Percentiles rank a stretch among this genome's conserved stretches.
phyloP scores from a whole-genome alignment of 2,797 vertebrate species.

The Jordanella pulchra region DNA sequence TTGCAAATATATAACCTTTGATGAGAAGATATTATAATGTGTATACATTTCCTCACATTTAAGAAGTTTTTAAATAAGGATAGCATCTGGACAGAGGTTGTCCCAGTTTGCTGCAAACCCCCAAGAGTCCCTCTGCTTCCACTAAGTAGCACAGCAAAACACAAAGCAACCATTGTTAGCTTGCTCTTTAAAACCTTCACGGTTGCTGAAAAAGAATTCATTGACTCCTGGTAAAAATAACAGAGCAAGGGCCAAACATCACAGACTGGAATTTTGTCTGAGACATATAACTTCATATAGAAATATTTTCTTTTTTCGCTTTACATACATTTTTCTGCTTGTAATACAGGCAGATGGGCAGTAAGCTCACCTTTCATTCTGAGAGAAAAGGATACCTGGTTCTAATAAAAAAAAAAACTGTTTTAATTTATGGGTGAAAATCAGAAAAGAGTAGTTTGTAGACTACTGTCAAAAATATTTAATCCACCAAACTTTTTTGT shows the following conservation, averaged over 20 bases:
- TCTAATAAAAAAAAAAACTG: no score
- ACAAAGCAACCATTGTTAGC: constrained; percentile 79
- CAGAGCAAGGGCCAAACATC: constrained; percentile 76
- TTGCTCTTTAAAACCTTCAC: constrained; percentile 72
- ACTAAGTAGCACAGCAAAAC: constrained; percentile 67
- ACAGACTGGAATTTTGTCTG: constrained; percentile 76
- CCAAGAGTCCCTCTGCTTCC: constrained; percentile 66
- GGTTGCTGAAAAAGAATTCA: constrained; percentile 69
- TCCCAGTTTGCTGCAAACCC: constrained; percentile 54
- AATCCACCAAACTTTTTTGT: not conserved
- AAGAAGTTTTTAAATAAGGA: constrained; percentile 41
- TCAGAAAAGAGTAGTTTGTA: not conserved
- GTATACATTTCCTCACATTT: constrained; percentile 25
- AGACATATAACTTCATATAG: constrained; percentile 65
- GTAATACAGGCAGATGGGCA: no score
- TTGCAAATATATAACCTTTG: not conserved
- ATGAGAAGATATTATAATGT: not conserved
- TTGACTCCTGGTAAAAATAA: constrained; percentile 66
- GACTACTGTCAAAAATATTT: not conserved
- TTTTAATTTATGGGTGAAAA: not conserved
- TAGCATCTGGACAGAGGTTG: constrained; percentile 65
- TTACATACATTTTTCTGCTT: no score
- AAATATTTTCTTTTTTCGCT: no score
- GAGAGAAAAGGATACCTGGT: not conserved
- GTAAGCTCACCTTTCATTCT: no score